These are phyloP conservation scores for Struthio camelus DNA, from an alignment of 2,113 vertebrate genomes.

Conservation along the genomic window DNA sequence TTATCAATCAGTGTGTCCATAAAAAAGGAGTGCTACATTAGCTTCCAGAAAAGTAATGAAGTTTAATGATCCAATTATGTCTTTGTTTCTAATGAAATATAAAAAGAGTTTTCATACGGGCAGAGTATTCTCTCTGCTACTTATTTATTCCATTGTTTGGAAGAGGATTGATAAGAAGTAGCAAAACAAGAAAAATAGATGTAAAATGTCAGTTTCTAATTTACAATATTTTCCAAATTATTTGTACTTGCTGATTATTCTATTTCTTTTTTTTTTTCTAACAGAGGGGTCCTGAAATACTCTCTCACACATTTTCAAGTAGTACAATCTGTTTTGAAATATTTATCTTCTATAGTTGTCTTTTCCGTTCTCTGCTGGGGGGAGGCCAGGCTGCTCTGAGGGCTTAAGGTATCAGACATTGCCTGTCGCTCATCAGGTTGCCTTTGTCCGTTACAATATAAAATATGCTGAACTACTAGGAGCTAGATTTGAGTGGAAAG, in stretches of 20 bases:
- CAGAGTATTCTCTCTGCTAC: constrained; percentile 14
- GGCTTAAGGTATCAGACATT: neutral
- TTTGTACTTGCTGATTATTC: neutral
- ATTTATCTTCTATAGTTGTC: neutral
- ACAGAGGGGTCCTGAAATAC: neutral
- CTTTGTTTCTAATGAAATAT: constrained; percentile 9
- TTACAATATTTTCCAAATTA: neutral
- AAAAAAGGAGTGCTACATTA: neutral
- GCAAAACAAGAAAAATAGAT: neutral
- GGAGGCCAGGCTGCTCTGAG: neutral
- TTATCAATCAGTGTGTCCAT: neutral
- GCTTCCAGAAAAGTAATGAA: neutral
- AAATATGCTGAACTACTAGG: neutral
- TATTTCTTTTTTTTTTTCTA: neutral
- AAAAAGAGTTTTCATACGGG: neutral
- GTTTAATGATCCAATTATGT: constrained; percentile 43
- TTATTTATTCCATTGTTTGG: neutral
- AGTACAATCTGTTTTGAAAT: neutral
- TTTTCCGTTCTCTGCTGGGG: neutral
- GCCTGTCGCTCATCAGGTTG: neutral
- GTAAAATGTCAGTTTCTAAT: neutral
- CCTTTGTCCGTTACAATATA: neutral
- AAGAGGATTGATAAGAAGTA: neutral
- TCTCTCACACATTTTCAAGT: neutral
- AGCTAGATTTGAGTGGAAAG: neutral